Evolutionary conservation across 2,888 invertebrate genomes (phyloP).

Genomic region (Pristionchus japonicus): DNA sequence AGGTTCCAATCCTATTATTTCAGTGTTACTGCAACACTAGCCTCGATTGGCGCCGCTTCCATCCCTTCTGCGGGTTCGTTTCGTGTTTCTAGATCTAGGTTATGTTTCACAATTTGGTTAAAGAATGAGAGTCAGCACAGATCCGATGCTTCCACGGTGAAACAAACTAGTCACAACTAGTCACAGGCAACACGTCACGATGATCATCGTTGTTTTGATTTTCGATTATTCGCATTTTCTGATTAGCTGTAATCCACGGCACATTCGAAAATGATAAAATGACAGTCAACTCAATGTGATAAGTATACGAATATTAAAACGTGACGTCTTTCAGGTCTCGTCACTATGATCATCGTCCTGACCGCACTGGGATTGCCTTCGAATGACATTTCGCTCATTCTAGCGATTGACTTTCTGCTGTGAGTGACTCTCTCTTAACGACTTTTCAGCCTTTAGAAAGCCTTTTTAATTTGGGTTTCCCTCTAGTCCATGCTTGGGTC

Average conservation of each 20-base stretch:
- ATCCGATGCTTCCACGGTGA: no score
- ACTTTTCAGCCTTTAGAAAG: background rate
- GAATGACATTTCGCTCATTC: constrained; percentile 77
- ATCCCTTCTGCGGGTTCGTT: constrained; percentile 78
- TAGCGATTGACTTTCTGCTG: constrained; percentile 79
- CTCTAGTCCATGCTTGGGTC: background rate
- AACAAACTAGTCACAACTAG: no score
- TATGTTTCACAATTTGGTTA: background rate
- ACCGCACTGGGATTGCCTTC: constrained; percentile 77
- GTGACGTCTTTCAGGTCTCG: constrained; percentile 42
- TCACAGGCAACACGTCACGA: no score
- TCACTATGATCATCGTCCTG: constrained; percentile 77
- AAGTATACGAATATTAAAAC: background rate
- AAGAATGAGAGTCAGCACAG: no score
- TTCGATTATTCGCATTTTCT: background rate
- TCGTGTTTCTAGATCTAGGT: background rate
- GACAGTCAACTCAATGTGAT: no score
- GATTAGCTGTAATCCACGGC: no score
- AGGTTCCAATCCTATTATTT: constrained; percentile 42
- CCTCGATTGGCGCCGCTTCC: constrained; percentile 96
- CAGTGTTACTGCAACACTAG: constrained; percentile 94
- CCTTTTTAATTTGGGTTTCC: background rate
- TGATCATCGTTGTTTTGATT: no score
- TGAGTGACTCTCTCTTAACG: constrained; percentile 68
- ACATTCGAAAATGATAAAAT: no score